A percentile compares a stretch with the other conserved stretches of the same genome.
phyloP scores from a whole-genome alignment of 2,888 invertebrate species.

The Tenthredo mesomela region DNA sequence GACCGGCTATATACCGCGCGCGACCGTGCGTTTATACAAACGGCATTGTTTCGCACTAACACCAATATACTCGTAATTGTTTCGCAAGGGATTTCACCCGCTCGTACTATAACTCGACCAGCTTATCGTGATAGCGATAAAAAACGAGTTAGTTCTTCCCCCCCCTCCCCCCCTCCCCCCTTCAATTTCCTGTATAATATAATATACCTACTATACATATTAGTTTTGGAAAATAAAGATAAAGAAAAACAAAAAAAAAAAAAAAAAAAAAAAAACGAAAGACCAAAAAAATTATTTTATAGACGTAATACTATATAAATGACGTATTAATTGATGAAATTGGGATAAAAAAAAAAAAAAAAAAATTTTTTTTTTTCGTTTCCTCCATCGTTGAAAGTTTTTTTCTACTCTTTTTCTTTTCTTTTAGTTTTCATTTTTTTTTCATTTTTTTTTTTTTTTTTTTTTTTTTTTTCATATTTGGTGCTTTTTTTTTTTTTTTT shows the following conservation, averaged over 20 bases:
- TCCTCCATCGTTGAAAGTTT: not conserved
- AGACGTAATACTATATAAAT: not conserved
- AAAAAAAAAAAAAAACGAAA: no score
- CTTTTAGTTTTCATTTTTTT: not conserved
- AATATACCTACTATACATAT: no score
- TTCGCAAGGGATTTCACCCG: constrained; percentile 5
- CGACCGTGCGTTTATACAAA: constrained; percentile 1
- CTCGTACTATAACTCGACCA: not conserved
- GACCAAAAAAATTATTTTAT: not conserved
- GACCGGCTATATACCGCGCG: not conserved
- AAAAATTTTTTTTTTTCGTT: not conserved
- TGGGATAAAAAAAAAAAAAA: no score
- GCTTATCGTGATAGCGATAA: constrained; percentile 8
- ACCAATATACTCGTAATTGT: constrained; percentile 4
- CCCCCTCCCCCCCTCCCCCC: not conserved
- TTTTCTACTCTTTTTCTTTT: not conserved
- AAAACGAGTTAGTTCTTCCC: not conserved
- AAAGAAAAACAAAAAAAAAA: not conserved
- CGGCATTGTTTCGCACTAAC: constrained; percentile 17
- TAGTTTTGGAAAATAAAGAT: no score
- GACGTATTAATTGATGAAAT: not conserved
- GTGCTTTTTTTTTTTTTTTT: not conserved
- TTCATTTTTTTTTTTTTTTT: not conserved
- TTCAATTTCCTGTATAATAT: not conserved
- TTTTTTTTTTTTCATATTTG: not conserved